Base-by-base conservation (phyloP, 2,113 vertebrate species). In the Colaptes auratus region DNA sequence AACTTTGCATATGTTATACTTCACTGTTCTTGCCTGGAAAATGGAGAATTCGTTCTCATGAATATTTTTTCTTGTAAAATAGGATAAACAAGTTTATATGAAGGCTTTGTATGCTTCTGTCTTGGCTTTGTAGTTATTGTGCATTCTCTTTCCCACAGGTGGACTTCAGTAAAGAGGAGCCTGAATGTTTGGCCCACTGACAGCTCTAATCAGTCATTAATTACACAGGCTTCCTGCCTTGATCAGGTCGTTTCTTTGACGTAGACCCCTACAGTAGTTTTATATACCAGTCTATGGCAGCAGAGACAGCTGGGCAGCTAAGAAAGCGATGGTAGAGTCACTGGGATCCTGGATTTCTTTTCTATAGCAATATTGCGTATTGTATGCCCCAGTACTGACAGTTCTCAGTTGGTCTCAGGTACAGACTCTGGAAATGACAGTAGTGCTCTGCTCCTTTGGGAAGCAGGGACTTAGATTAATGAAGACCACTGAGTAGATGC, bases 1-100 rank as follows among this genome's bases (percentile, higher is more conserved):
- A 86, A 76, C 27, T 9, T 63, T 84, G 27, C 27, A 59, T 60
- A 39, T 27, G 18, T 44, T 72, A n/a, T 42, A 58, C n/a, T 59
- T 91, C 61, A 81, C 9, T 90, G 21, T 69, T 88, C 7, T 14
- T 71, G 6, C 33, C 82, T 84, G 35, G 48, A 91, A 95, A 95
- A 95, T 35, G 4, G 66, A 92, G 25, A 91, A 90, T 12, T 65
- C 44, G 55, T 86, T 58, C 12, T 72, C 18, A 27, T 44, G 28
- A 89, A 70, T 2, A 1, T n/a, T 83, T 88, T n/a, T 67, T 91
- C 36, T 64, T 74, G 14, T 71, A 50, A 80, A 91, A 64, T 1
- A 81, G 7, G 7, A 11, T 74, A 60, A 75, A 77, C 18, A 66
- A 17, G 10, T 2, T 77, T 88, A 35, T 35, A 50, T 15, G 35